Percentiles rank a stretch among this genome's conserved stretches.
Evolutionary conservation across 2,888 invertebrate genomes (phyloP).

Genomic region (Choristoneura rosaceana): DNA sequence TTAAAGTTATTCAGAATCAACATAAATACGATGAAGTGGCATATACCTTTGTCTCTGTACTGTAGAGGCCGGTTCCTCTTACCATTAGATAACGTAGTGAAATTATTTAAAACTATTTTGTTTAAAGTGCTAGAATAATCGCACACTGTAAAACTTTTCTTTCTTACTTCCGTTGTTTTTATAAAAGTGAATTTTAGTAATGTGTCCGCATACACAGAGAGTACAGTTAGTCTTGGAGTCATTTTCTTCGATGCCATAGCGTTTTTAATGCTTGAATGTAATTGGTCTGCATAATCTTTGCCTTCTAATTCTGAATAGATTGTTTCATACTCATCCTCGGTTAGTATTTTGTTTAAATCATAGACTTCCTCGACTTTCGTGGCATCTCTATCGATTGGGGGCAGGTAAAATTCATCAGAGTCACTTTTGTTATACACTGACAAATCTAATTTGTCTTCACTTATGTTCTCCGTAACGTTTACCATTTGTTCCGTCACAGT

Average conservation of each 20-base stretch:
- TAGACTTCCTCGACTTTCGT: constrained; percentile 76
- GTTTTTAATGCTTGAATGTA: constrained; percentile 58
- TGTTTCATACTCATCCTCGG: constrained; percentile 66
- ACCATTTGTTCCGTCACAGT: constrained; percentile 86
- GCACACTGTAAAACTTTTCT: constrained; percentile 63
- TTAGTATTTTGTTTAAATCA: constrained; percentile 72
- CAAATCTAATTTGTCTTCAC: constrained; percentile 67
- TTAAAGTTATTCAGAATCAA: constrained; percentile 70
- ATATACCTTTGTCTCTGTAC: constrained; percentile 71
- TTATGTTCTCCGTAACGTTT: constrained; percentile 74
- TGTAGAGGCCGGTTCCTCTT: constrained; percentile 61
- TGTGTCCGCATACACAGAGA: constrained; percentile 66
- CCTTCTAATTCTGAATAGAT: constrained; percentile 63
- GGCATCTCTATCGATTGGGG: constrained; percentile 81
- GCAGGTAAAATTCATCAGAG: constrained; percentile 76
- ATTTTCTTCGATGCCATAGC: constrained; percentile 50
- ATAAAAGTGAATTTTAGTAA: constrained; percentile 58
- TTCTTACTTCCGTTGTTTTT: constrained; percentile 57
- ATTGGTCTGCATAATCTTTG: constrained; percentile 56
- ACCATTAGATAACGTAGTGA: constrained; percentile 56
- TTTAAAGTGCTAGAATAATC: constrained; percentile 64
- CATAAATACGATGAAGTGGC: constrained; percentile 70
- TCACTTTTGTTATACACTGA: constrained; percentile 65
- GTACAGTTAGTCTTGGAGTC: constrained; percentile 51
- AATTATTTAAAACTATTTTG: constrained; percentile 63